Evolutionary conservation across 2,888 invertebrate species (phyloP), one percentile per base, ranked within the genome.

Genomic region (Sminthurinus aureus): DNA sequence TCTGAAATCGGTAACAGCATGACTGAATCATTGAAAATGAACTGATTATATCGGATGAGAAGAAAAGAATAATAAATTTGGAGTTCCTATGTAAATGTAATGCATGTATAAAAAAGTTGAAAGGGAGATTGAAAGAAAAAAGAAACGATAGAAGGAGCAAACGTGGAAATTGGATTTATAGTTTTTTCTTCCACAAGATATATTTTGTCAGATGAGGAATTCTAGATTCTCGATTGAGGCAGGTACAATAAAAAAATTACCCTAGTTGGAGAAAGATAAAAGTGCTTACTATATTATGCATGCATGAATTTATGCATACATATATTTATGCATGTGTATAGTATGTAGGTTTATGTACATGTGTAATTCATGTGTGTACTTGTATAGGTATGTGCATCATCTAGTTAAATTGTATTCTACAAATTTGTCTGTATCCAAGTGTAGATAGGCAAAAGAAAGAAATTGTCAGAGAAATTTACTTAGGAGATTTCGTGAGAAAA

Each of bases 1-100:
- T 71, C 24, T 71, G 71, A 71, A 71, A 71, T 71, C n/a, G 13
- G 71, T 71, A 71, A 20, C 71, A 71, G 71, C 71, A 71, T 71
- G 71, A 71, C 71, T 71, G 24, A 71, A 20, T 20, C 71, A 18
- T 71, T 71, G 4, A 71, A 24, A 20, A 71, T 18, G 71, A 71
- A 38, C 38, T 38, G 38, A 38, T 38, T 38, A 38, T 38, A 38
- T 38, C 6, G 38, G 38, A 38, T 1, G 38, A 6, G 6, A 38
- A 38, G 38, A 38, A 38, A 38, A 38, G 38, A 38, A 4, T 38
- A 38, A 1, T 38, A 38, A 6, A 38, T 38, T 38, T 38, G 6
- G 38, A 38, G 6, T 38, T 38, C 38, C n/a, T n/a, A n/a, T n/a
- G n/a, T n/a, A n/a, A n/a, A n/a, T n/a, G 38, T 6, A 38, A 38